Evolutionary conservation across 1,140 invertebrate genomes (phyloP), one percentile per base, ranked within the genome.

Genomic region (Xylocopa sonorina): DNA sequence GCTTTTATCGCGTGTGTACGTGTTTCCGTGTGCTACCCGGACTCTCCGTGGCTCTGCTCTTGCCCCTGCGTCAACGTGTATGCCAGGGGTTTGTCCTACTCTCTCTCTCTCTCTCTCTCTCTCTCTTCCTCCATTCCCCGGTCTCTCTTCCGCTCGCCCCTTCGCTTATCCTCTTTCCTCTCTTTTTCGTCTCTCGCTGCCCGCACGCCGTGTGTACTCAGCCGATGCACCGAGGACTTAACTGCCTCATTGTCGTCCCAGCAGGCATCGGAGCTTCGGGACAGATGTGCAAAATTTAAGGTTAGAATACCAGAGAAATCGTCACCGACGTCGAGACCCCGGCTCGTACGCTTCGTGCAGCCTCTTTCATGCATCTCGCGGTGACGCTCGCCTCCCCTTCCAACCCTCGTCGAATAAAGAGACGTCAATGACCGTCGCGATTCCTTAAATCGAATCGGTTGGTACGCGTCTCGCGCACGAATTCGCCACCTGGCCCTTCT

Each of bases 251-350:
- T 92, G 90, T 91, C 87, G 84, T 90, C 86, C 87, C 87, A 80
- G 84, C 76, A 88, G 86, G 87, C 86, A 89, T 89, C 87, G 82
- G 83, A 88, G 84, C 81, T 87, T 78, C 79, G 82, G 80, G 86
- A 90, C 90, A 92, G 90, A 92, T 92, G 91, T 91, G 88, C 88
- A 89, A 91, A 91, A 91, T 92, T 91, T 81, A 90, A 91, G 87
- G 79, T 87, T 89, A 83, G 83, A 84, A 88, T 72, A 77, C 79
- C 72, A 53, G 58, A 75, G 63, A 71, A 79, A 77, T 85, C 48
- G 53, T 67, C 69, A 60, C 32, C 57, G 66, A 72, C 75, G 34
- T 68, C 66, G 46, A 64, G 64, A 75, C 43, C 51, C 64, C 21
- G 12, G 38, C 12, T 43, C n/a, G 10, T 46, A 1, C 43, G 21